A percentile compares a stretch with the other conserved stretches of the same genome.
Evolutionary conservation across 2,113 vertebrate species (phyloP).

Genomic region (Brachionichthys hirsutus): DNA sequence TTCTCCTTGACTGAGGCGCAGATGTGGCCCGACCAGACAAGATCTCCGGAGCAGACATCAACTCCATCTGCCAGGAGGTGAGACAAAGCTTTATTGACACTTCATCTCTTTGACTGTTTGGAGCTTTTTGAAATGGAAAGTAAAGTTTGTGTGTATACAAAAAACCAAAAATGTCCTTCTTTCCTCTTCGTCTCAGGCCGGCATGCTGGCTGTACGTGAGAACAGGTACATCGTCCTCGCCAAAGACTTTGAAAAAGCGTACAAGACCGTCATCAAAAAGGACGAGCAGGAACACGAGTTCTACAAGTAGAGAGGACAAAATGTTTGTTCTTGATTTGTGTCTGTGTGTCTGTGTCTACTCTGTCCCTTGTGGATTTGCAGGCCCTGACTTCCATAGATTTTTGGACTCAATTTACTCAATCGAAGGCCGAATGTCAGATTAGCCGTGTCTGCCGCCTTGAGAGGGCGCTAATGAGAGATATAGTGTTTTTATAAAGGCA

Average conservation of each 20-base stretch:
- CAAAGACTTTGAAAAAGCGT: constrained; percentile 95
- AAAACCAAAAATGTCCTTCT: not conserved
- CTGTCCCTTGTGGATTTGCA: constrained; percentile 42
- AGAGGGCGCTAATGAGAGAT: constrained; percentile 17
- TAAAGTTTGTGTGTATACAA: not conserved
- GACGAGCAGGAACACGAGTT: constrained; percentile 96
- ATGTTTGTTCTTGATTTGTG: constrained; percentile 31
- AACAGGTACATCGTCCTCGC: constrained; percentile 93
- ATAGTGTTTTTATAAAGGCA: constrained; percentile 33
- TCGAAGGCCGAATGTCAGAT: constrained; percentile 31
- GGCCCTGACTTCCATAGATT: constrained; percentile 33
- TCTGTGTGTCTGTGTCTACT: constrained; percentile 35
- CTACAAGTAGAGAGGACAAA: constrained; percentile 85
- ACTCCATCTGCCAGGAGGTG: constrained; percentile 97
- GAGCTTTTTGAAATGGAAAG: not conserved
- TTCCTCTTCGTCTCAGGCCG: constrained; percentile 75
- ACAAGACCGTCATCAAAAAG: constrained; percentile 94
- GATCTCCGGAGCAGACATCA: constrained; percentile 93
- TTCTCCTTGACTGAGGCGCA: constrained; percentile 76
- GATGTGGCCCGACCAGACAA: constrained; percentile 94
- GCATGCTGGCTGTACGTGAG: constrained; percentile 92
- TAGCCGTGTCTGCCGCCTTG: constrained; percentile 20
- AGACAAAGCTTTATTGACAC: constrained; percentile 7
- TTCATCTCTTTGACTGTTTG: not conserved
- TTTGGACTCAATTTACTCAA: constrained; percentile 48